Conservation (phyloP, 2,113 vertebrate genomes). For the Macquaria ambigua region DNA sequence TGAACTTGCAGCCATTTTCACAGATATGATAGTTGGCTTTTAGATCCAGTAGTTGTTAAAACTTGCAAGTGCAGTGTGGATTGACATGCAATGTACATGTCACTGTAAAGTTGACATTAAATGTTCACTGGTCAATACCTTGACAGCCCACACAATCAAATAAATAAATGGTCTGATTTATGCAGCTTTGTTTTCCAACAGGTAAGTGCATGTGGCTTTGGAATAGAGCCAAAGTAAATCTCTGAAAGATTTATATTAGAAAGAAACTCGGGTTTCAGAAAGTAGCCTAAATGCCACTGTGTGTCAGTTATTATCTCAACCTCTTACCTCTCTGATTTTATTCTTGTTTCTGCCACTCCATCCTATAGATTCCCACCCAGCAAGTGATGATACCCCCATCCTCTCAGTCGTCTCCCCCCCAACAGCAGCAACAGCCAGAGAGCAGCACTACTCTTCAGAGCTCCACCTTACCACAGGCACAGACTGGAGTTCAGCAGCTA, state of each 20-base stretch:
- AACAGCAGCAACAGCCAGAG: constrained; percentile 70
- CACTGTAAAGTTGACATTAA: neutral
- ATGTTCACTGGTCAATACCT: neutral
- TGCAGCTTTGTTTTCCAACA: constrained; percentile 7
- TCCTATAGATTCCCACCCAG: constrained; percentile 62
- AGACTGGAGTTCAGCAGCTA: constrained; percentile 61
- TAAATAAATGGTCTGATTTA: neutral
- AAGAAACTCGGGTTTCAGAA: constrained; percentile 28
- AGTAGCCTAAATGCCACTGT: neutral
- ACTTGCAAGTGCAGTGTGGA: neutral
- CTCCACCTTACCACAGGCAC: constrained; percentile 46
- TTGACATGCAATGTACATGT: constrained; percentile 1
- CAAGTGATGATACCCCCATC: constrained; percentile 63
- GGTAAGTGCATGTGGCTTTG: constrained; percentile 58
- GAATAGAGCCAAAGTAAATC: constrained; percentile 12
- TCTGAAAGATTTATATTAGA: neutral
- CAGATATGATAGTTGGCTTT: neutral
- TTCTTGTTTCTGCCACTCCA: constrained; percentile 1
- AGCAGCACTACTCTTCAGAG: constrained; percentile 57
- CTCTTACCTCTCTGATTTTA: neutral
- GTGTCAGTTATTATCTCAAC: neutral
- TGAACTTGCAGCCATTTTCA: neutral
- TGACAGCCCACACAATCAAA: neutral
- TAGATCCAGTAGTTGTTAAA: neutral
- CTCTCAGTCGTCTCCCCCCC: constrained; percentile 63